Base-by-base conservation (phyloP, 2,888 invertebrate genomes). In the Entomobrya proxima region DNA sequence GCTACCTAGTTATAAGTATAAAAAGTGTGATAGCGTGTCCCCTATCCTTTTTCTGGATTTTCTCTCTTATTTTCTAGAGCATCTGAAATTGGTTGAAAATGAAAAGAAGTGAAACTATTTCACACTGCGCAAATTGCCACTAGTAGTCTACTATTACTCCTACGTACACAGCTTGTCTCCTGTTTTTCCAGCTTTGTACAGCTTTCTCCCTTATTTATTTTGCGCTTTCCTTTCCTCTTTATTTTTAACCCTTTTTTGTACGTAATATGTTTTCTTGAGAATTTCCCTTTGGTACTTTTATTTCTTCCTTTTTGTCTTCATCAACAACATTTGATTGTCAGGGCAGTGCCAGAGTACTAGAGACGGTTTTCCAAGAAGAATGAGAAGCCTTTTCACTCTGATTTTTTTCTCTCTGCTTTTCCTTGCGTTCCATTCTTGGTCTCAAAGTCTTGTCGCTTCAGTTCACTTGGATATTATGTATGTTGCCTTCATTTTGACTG, bases 101-200 rank as follows among this genome's bases (percentile, higher is more conserved):
- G 32, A 74, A 74, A 74, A 74, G 74, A 82, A 76, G 55, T 67
- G 77, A 77, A 84, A 72, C 72, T 84, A 84, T 84, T 84, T 84
- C 77, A 84, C 84, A 84, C 82, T 74, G 74, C 52, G 50, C 74
- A 74, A 74, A 74, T 50, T 74, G 50, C 74, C 32, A 52, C 74
- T 52, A 50, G 74, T 67, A 4, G n/a, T n/a, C 32, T 61, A 2
- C 52, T 18, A 9, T 21, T 52, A 18, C 21, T 21, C 18, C 52
- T 52, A n/a, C n/a, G n/a, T 35, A 7, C 37, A n/a, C n/a, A n/a
- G n/a, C n/a, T n/a, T 67, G 6, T 27, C 15, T 72, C 18, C 27
- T 72, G 3, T 47, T 74, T 47, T 47, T 67, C 6, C 7, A 7
- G 15, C 27, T 24, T 69, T 69, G 69, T 69, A 69, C 50, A 32